These are phyloP conservation scores for Eurois occulta DNA, from an alignment of 2,888 invertebrate genomes.

Conservation along the genomic window DNA sequence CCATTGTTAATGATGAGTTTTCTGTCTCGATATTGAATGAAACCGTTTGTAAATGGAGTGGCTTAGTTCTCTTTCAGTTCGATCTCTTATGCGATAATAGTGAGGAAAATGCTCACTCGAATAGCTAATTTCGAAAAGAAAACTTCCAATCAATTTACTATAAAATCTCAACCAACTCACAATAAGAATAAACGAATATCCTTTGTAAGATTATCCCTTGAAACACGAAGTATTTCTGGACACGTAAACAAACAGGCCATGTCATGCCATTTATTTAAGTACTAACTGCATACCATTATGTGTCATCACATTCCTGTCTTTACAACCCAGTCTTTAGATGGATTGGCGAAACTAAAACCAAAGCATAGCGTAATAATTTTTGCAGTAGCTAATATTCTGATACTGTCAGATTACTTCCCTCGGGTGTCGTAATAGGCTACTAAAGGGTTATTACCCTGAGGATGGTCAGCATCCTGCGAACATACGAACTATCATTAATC, in stretches of 20 bases:
- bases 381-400: conserved; percentile 24
- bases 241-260: conserved; percentile 38
- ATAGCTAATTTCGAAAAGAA: neutral
- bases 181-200: neutral
- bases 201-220: conserved; percentile 17
- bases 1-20: conserved; percentile 33
- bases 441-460: conserved; percentile 51
- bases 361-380: conserved; percentile 26
- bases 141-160: neutral
- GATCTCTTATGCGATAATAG: conserved; percentile 11
- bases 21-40: conserved; percentile 21
- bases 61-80: conserved; percentile 18
- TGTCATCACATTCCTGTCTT: conserved; percentile 42
- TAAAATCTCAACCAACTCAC: neutral
- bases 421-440: conserved; percentile 45
- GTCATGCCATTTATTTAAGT: conserved; percentile 40
- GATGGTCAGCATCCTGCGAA: conserved; percentile 44
- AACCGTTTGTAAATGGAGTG: conserved; percentile 31
- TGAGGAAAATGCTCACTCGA: neutral
- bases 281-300: conserved; percentile 31
- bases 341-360: conserved; percentile 42
- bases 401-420: conserved; percentile 39
- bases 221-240: conserved; percentile 33
- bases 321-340: conserved; percentile 12
- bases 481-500: conserved; percentile 49